These are phyloP conservation scores for Drosophila virilis DNA, from an alignment of 1,140 invertebrate species.

Conservation along the genomic window DNA sequence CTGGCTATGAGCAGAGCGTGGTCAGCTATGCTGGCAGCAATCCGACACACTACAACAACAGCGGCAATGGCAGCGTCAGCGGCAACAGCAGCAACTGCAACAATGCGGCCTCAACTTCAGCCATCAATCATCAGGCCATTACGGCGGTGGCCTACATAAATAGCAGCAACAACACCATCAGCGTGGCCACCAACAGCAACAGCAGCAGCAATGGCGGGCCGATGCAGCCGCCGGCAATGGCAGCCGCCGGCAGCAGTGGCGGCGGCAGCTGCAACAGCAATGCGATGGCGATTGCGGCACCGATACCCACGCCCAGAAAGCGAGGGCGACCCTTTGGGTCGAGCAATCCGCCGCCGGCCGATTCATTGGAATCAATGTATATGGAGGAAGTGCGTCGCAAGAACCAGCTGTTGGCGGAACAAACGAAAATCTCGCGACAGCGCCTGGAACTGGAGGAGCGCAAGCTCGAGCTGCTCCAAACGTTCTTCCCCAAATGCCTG, in stretches of 20 bases:
- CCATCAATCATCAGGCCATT: conserved; percentile 59
- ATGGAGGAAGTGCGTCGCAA: conserved; percentile 75
- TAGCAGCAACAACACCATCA: conserved; percentile 69
- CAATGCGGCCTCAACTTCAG: conserved; percentile 28
- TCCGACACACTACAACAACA: conserved; percentile 26
- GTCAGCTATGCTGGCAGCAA: conserved; percentile 15
- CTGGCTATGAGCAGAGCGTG: conserved; percentile 29
- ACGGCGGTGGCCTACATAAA: conserved; percentile 71
- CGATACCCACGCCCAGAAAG: conserved; percentile 57
- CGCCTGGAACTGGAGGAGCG: conserved; percentile 71
- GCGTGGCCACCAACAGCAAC: conserved; percentile 64
- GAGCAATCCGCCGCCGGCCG: conserved; percentile 45
- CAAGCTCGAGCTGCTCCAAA: conserved; percentile 67
- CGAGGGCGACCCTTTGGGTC: conserved; percentile 67
- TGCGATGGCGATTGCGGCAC: conserved; percentile 20
- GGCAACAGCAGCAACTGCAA: conserved; percentile 1
- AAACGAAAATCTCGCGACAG: conserved; percentile 68
- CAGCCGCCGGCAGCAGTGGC: neutral
- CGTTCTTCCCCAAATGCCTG: conserved; percentile 75
- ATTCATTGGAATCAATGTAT: conserved; percentile 65
- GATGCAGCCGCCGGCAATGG: conserved; percentile 17
- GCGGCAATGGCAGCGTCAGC: conserved; percentile 9
- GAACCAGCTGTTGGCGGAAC: conserved; percentile 71
- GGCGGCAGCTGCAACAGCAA: conserved; percentile 2
- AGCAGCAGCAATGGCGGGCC: conserved; percentile 34